Conservation (phyloP, 2,888 invertebrate species). For the Opisthograptis luteolata region DNA sequence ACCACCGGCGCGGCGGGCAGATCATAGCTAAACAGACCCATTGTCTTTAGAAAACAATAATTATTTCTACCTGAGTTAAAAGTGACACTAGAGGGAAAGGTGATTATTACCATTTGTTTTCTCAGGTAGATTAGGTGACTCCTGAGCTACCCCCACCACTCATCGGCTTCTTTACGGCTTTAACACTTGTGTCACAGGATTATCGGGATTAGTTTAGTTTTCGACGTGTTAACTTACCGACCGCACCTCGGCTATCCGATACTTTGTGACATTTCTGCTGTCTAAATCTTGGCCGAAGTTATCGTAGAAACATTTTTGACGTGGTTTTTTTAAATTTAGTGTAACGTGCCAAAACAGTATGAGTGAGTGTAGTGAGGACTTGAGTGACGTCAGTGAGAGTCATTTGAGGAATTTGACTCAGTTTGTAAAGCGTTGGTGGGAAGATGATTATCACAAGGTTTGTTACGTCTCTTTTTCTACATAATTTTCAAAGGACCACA, state of each 20-base stretch:
- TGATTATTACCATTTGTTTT: slow-evolving; percentile 38
- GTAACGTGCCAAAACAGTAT: slow-evolving; percentile 6
- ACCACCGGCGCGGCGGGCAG: too few species aligned
- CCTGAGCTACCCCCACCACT: slow-evolving; percentile 46
- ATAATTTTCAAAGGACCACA: too few species aligned
- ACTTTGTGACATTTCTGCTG: neutral
- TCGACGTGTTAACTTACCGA: slow-evolving; percentile 44
- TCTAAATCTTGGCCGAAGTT: neutral
- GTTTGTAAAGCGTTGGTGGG: slow-evolving; percentile 75
- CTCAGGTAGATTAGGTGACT: slow-evolving; percentile 44
- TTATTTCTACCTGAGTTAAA: slow-evolving; percentile 6
- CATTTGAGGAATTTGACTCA: slow-evolving; percentile 60
- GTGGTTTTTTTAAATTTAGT: neutral
- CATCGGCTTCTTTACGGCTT: slow-evolving; percentile 45
- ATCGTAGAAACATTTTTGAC: neutral
- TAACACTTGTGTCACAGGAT: slow-evolving; percentile 56
- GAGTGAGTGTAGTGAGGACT: slow-evolving; percentile 30
- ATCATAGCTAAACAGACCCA: slow-evolving; percentile 10
- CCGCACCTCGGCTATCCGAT: slow-evolving; percentile 19
- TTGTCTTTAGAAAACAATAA: slow-evolving; percentile 12
- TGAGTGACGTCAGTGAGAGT: slow-evolving; percentile 53
- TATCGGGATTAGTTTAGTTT: slow-evolving; percentile 53
- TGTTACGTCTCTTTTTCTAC: too few species aligned
- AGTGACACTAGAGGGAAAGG: neutral
- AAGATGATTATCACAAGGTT: slow-evolving; percentile 66